Conservation (phyloP, 2,888 invertebrate species). For the Bembecia ichneumoniformis region DNA sequence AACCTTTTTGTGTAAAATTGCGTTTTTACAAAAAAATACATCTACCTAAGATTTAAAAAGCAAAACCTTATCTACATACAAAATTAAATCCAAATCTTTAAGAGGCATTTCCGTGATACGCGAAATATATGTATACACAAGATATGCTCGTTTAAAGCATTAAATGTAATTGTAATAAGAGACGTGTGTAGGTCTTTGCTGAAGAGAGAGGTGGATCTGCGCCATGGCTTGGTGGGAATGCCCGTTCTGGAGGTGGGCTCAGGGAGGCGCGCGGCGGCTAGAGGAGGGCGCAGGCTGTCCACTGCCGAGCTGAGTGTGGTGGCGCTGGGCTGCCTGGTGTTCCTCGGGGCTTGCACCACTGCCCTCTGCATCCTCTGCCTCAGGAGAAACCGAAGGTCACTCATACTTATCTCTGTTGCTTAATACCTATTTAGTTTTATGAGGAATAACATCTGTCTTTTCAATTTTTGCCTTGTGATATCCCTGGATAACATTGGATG, state of each 20-base stretch:
- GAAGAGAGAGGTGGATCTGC: conserved; percentile 72
- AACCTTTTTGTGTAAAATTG: too few species aligned
- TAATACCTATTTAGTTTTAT: neutral
- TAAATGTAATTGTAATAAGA: too few species aligned
- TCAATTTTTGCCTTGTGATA: too few species aligned
- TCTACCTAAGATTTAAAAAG: too few species aligned
- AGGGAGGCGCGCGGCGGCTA: conserved; percentile 46
- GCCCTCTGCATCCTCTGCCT: conserved; percentile 84
- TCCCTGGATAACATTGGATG: too few species aligned
- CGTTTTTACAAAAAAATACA: too few species aligned
- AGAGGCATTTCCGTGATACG: too few species aligned
- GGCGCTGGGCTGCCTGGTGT: conserved; percentile 84
- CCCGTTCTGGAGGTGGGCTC: conserved; percentile 77
- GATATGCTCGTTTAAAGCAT: too few species aligned
- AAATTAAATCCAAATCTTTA: too few species aligned
- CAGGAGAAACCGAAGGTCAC: conserved; percentile 74
- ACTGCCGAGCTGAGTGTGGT: conserved; percentile 86
- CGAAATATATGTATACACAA: too few species aligned
- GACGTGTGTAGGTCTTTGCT: conserved; percentile 70
- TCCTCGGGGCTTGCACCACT: conserved; percentile 84
- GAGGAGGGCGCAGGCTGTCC: conserved; percentile 60
- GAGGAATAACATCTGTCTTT: too few species aligned
- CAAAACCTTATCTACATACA: too few species aligned
- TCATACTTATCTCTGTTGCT: neutral
- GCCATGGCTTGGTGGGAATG: conserved; percentile 76